Base-by-base conservation (phyloP, 2,797 vertebrate species). In the Kryptolebias ocellatus region DNA sequence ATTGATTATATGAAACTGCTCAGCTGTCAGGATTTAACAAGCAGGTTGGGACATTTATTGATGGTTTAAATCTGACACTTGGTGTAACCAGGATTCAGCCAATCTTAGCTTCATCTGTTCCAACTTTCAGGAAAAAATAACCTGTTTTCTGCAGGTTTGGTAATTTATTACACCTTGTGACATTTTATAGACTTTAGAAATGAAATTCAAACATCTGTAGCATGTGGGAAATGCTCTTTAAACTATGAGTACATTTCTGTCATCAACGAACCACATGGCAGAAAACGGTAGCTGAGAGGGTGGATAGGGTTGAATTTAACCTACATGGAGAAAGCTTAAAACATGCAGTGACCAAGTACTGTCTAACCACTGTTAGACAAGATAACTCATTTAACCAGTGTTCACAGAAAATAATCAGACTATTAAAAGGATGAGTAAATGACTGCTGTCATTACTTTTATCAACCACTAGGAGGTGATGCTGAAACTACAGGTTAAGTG, bases 381-480 rank as follows among this genome's bases (percentile, higher is more conserved):
- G 20, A 24, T 24, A 24, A 24, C 20, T 24, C 20, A 24, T 24
- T 24, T 24, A 24, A 24, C 20, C 20, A 24, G 20, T 24, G 20
- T 24, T 24, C 20, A 1, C 20, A 24, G 20, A 24, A 24, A 24
- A 24, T 24, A 24, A 24, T 24, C 20, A 24, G 20, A 24, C 20
- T 24, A 24, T 24, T 24, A 34, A 34, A 34, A 34, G 31, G 2
- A 34, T 9, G 31, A 34, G 31, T 34, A 34, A 34, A 7, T 5
- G 31, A 3, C 31, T 34, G 31, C 5, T 34, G 31, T 34, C 31
- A 34, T 3, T 34, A 5, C 42, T 31, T 49, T 49, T 0, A 42
- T 49, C 34, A 42, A 31, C 50, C 75, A 71, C 46, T 12, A 49
- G 51, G 67, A 64, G 63, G 74, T 52, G 56, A 49, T 2, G 45